Percentiles rank a stretch among this genome's conserved stretches.
Conservation (phyloP, 2,888 invertebrate species). For the Meiosimyza decipiens region DNA sequence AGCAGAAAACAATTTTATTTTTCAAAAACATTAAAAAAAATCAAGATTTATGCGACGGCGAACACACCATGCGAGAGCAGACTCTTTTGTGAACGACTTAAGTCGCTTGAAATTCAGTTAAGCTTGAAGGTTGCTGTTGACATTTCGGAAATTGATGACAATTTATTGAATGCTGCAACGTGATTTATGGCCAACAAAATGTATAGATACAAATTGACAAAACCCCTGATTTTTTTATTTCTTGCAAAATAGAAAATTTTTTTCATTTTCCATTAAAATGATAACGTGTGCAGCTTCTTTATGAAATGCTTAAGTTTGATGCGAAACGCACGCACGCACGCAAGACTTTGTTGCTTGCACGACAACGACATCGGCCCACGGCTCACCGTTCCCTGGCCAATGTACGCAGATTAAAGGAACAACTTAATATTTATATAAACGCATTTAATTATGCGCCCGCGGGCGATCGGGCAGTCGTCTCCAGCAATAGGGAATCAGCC, state of each 20-base stretch:
- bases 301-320: not conserved
- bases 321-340: not conserved
- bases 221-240: not conserved
- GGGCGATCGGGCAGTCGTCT: not conserved
- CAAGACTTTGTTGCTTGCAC: not conserved
- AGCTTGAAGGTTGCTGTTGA: slow-evolving; percentile 16
- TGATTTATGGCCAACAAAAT: slow-evolving; percentile 23
- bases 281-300: not conserved
- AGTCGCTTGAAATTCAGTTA: not conserved
- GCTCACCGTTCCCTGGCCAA: no score
- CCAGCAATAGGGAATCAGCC: not conserved
- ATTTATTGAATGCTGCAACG: slow-evolving; percentile 28
- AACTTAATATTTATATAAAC: slow-evolving; percentile 32
- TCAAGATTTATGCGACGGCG: no score
- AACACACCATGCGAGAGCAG: no score
- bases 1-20: no score
- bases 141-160: slow-evolving; percentile 27
- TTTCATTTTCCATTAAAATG: not conserved
- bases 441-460: slow-evolving; percentile 25
- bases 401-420: slow-evolving; percentile 31
- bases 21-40: no score
- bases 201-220: not conserved
- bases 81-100: no score
- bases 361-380: no score
- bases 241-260: not conserved